Evolutionary conservation across 2,888 invertebrate species (phyloP).

Genomic region (Lasiommata megera): DNA sequence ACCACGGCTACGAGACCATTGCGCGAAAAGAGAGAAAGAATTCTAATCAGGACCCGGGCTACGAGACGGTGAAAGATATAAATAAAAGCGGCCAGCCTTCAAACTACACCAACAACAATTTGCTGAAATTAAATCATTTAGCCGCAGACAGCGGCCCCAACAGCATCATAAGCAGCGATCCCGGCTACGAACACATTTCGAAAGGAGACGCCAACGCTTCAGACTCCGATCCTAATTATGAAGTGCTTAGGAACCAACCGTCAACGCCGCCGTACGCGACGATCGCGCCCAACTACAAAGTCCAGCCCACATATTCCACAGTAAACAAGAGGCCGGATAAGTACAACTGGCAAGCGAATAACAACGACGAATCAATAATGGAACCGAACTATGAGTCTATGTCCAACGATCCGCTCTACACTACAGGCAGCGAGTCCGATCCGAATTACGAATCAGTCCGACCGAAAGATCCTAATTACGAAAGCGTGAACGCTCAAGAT

Average conservation of each 20-base stretch:
- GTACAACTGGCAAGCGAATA: conserved; percentile 76
- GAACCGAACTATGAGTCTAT: conserved; percentile 91
- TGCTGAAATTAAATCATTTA: conserved; percentile 56
- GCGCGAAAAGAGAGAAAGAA: conserved; percentile 61
- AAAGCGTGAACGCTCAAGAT: conserved; percentile 85
- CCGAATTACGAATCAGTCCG: conserved; percentile 86
- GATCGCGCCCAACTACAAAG: conserved; percentile 66
- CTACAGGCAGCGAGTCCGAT: conserved; percentile 88
- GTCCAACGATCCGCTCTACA: conserved; percentile 83
- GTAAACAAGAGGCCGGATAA: conserved; percentile 79
- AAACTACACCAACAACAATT: conserved; percentile 55
- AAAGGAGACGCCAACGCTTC: conserved; percentile 73
- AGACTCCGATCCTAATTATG: conserved; percentile 90
- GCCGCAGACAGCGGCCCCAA: conserved; percentile 79
- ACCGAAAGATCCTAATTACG: conserved; percentile 85
- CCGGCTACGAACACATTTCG: conserved; percentile 87
- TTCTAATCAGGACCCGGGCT: conserved; percentile 83
- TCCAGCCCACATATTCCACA: conserved; percentile 77
- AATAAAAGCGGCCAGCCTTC: conserved; percentile 48
- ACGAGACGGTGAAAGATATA: conserved; percentile 81
- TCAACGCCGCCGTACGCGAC: conserved; percentile 75
- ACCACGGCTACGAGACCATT: conserved; percentile 84
- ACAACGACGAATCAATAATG: conserved; percentile 73
- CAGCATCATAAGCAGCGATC: conserved; percentile 83
- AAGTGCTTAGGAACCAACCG: conserved; percentile 84